phyloP scores from a whole-genome alignment of 2,113 vertebrate species.

The Daphoenositta chrysoptera region DNA sequence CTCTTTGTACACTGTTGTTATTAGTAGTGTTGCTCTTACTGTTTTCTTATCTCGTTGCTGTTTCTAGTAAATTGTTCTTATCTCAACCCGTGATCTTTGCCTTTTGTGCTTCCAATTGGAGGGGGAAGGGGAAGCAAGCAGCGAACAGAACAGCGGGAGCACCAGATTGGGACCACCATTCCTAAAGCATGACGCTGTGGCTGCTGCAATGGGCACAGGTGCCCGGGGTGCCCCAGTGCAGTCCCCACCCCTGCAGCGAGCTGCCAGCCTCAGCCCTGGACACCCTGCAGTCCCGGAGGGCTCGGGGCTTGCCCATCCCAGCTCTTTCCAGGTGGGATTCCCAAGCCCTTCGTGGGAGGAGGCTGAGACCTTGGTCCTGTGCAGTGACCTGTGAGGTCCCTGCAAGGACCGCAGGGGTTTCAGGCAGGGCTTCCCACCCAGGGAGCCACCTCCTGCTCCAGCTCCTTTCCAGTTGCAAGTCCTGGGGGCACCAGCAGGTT shows the following conservation, averaged over 20 bases:
- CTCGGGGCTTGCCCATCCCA: neutral
- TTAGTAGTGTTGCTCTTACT: neutral
- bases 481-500: accelerated
- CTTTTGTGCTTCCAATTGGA: neutral
- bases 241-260: accelerated
- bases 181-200: neutral
- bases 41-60: neutral
- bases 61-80: neutral
- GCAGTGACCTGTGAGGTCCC: neutral
- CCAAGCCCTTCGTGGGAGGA: neutral
- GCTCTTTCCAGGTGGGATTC: neutral
- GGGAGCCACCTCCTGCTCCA: neutral
- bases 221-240: neutral
- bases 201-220: neutral
- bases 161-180: neutral
- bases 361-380: accelerated
- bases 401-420: accelerated
- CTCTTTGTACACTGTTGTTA: neutral
- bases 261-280: neutral
- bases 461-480: accelerated
- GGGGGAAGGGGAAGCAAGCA: neutral
- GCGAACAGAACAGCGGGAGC: neutral
- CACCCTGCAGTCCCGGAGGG: accelerated
- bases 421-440: too few relatives aligned
- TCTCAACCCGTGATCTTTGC: neutral